Percentiles rank a stretch among this genome's conserved stretches.
Conservation (phyloP, 1,140 invertebrate species). For the Calosoma granatense region DNA sequence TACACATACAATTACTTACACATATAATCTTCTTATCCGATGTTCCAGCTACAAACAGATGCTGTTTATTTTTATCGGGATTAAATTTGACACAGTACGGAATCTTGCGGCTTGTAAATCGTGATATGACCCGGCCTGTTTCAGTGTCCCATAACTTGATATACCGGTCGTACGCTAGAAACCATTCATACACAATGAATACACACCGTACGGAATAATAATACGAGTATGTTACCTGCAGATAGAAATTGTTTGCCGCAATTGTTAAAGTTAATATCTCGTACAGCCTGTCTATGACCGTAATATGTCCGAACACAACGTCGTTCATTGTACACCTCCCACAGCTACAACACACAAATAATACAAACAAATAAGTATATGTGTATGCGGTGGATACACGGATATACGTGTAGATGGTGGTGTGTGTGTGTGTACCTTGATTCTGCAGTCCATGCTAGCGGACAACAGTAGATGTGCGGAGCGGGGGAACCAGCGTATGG, state of each 20-base stretch:
- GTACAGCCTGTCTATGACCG: conserved; percentile 93
- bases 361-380: background rate
- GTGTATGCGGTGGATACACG: background rate
- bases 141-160: conserved; percentile 99
- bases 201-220: conserved; percentile 1
- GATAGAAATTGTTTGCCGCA: conserved; percentile 87
- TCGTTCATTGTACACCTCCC: conserved; percentile 96
- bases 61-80: conserved; percentile 93
- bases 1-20: conserved; percentile 54
- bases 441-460: conserved; percentile 91
- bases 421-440: conserved; percentile 68
- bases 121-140: conserved; percentile 82
- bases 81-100: conserved; percentile 98
- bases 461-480: conserved; percentile 93
- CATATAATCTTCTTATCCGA: conserved; percentile 99
- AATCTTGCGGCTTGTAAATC: conserved; percentile 91
- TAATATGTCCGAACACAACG: conserved; percentile 92
- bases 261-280: conserved; percentile 96
- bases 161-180: conserved; percentile 70
- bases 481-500: conserved; percentile 90
- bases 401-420: background rate
- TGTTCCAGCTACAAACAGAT: conserved; percentile 96
- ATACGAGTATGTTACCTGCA: conserved; percentile 60
- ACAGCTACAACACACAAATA: conserved; percentile 55
- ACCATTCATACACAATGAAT: conserved; percentile 18